phyloP scores from a whole-genome alignment of 2,113 vertebrate genomes.

The Pavo muticus region DNA sequence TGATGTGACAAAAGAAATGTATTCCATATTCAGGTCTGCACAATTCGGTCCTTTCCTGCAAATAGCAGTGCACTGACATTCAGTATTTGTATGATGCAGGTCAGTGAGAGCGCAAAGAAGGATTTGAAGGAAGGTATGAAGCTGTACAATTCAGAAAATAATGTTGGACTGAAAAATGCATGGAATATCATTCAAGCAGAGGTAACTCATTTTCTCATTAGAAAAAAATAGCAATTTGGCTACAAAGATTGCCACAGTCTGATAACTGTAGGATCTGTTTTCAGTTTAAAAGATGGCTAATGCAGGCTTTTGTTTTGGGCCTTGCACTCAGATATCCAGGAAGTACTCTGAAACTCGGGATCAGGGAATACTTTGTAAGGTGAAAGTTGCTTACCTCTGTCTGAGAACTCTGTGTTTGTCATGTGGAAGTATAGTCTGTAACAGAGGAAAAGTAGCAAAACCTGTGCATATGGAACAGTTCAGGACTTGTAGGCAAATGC shows the following conservation, averaged over 20 bases:
- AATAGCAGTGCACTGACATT: not conserved
- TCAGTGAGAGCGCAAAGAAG: constrained; percentile 93
- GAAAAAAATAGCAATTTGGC: not conserved
- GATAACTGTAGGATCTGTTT: not conserved
- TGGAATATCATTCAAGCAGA: constrained; percentile 99
- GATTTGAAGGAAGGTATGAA: constrained; percentile 94
- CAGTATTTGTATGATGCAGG: constrained; percentile 75
- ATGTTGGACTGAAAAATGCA: constrained; percentile 94
- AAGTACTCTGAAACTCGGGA: not conserved
- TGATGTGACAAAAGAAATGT: not conserved
- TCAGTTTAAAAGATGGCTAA: not conserved
- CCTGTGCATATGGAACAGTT: not conserved
- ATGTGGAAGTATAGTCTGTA: not conserved
- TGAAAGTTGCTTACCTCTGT: not conserved
- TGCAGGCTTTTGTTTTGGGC: not conserved
- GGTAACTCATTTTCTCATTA: constrained; percentile 73
- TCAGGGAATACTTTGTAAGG: not conserved
- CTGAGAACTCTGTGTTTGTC: not conserved
- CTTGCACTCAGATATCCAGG: not conserved
- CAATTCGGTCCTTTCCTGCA: not conserved
- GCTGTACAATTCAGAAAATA: constrained; percentile 95
- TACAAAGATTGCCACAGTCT: not conserved
- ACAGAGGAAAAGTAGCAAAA: not conserved
- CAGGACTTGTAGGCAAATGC: not conserved
- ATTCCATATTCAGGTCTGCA: not conserved